Evolutionary conservation across 2,888 invertebrate genomes (phyloP).

Genomic region (Eueremaeus valkanovi): DNA sequence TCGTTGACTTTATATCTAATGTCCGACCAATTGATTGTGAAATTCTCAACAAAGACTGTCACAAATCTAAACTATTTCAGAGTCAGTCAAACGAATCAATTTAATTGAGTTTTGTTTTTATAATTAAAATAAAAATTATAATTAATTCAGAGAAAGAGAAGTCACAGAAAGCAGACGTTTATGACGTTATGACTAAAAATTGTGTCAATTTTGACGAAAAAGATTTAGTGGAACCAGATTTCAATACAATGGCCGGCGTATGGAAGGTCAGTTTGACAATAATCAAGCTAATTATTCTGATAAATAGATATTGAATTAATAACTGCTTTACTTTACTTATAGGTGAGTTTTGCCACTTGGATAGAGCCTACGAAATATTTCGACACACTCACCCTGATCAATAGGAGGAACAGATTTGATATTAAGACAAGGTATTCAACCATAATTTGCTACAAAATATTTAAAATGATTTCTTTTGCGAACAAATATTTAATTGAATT

Average conservation of each 20-base stretch:
- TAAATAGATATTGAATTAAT: background rate
- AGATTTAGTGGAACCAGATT: slow-evolving; percentile 2
- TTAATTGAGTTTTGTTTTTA: too few species aligned
- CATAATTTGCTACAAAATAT: too few species aligned
- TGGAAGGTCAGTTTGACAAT: background rate
- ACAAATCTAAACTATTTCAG: background rate
- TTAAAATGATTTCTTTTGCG: too few species aligned
- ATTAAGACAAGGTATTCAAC: background rate
- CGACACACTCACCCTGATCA: background rate
- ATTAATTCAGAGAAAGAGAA: background rate
- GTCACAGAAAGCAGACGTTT: background rate
- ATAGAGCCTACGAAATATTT: background rate
- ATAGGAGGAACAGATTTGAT: background rate
- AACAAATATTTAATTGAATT: too few species aligned
- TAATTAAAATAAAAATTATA: too few species aligned
- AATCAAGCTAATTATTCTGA: background rate
- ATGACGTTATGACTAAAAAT: background rate
- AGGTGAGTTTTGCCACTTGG: background rate
- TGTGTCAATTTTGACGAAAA: background rate
- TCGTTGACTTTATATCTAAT: background rate
- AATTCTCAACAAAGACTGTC: background rate
- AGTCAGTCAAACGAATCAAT: background rate
- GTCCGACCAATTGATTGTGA: background rate
- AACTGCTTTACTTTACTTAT: background rate
- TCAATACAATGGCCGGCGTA: background rate